Percentiles rank a stretch among this genome's conserved stretches.
These are phyloP conservation scores for Dermochelys coriacea DNA, from an alignment of 2,797 vertebrate genomes.

Conservation along the genomic window DNA sequence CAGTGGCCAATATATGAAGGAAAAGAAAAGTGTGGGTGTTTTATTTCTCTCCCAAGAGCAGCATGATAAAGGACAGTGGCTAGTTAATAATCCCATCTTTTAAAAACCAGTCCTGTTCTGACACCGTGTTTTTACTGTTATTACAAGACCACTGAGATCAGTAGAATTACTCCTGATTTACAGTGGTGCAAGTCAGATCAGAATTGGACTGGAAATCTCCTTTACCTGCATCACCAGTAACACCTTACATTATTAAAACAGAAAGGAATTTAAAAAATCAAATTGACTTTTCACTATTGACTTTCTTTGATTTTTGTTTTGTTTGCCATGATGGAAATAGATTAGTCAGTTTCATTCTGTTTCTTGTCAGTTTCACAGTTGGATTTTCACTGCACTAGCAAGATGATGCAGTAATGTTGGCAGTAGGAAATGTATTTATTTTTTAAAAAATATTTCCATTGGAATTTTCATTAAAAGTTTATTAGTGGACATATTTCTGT, in stretches of 20 bases:
- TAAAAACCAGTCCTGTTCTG: rapidly evolving
- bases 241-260: not conserved
- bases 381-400: rapidly evolving
- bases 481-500: not conserved
- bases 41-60: rapidly evolving
- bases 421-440: not conserved
- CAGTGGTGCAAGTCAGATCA: not conserved
- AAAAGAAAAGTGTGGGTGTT: not conserved
- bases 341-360: not conserved
- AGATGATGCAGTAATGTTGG: not conserved
- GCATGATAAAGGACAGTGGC: rapidly evolving
- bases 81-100: not conserved
- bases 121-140: not conserved
- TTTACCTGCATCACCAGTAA: not conserved
- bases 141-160: rapidly evolving
- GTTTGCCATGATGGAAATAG: not conserved
- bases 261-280: not conserved
- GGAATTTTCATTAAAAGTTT: not conserved
- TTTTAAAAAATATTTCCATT: not conserved
- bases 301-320: not conserved
- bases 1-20: not conserved
- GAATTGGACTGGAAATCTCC: not conserved
- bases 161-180: not conserved
- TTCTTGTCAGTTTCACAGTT: not conserved
- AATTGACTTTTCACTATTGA: rapidly evolving